phyloP scores from a whole-genome alignment of 2,113 vertebrate species.

The Anseranas semipalmata region DNA sequence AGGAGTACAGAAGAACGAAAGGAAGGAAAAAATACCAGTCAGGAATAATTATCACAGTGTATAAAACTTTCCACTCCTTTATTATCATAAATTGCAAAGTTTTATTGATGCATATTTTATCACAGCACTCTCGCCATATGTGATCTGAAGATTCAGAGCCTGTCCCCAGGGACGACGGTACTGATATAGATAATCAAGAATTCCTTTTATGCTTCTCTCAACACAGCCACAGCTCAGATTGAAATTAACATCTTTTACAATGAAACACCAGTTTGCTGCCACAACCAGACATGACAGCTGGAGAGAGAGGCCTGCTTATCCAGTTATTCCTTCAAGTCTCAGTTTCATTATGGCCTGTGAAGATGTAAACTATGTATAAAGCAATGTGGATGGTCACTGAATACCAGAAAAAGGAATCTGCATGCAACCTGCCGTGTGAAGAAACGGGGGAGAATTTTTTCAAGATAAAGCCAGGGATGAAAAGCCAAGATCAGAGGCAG shows the following conservation, averaged over 20 bases:
- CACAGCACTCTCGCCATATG: constrained; percentile 78
- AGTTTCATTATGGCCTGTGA: constrained; percentile 40
- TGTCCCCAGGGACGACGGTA: constrained; percentile 65
- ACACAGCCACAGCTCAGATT: constrained; percentile 64
- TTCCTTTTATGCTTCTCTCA: constrained; percentile 78
- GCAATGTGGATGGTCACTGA: background rate
- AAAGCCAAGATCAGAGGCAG: constrained; percentile 46
- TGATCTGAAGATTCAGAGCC: constrained; percentile 77
- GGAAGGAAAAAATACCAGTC: constrained; percentile 42
- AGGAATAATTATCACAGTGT: constrained; percentile 68
- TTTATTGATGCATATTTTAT: constrained; percentile 83
- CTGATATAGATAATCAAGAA: constrained; percentile 80
- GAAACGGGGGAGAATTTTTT: background rate
- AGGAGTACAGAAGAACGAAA: background rate
- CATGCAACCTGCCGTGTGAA: constrained; percentile 34
- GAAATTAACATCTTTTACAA: constrained; percentile 83
- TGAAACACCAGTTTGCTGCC: constrained; percentile 77
- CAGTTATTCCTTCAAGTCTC: constrained; percentile 63
- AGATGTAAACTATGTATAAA: constrained; percentile 57
- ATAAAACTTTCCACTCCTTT: constrained; percentile 71
- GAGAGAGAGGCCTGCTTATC: constrained; percentile 69
- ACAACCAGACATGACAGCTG: constrained; percentile 75
- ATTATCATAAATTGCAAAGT: constrained; percentile 74
- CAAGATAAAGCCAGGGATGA: constrained; percentile 39
- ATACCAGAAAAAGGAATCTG: background rate